Evolutionary conservation across 2,888 invertebrate species (phyloP).

Genomic region (Operophtera brumata): DNA sequence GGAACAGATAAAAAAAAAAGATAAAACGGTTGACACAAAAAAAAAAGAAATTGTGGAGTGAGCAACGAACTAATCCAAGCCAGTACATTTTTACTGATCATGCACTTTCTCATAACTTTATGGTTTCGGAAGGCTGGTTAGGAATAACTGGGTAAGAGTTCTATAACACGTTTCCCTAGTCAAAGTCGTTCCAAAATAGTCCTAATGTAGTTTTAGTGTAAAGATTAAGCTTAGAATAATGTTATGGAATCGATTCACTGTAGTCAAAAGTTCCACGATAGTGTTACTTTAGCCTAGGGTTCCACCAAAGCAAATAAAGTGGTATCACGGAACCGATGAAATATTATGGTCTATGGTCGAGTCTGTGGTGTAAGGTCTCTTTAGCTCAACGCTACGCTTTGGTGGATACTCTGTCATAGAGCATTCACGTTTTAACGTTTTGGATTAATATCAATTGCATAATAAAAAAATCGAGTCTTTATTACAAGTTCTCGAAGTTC

Average conservation of each 20-base stretch:
- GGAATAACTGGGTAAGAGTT: too few relatives aligned
- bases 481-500: too few relatives aligned
- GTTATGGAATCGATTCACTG: background rate
- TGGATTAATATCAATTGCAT: too few relatives aligned
- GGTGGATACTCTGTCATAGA: background rate
- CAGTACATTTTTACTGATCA: too few relatives aligned
- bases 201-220: conserved; percentile 5
- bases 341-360: background rate
- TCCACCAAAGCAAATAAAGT: background rate
- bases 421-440: background rate
- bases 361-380: background rate
- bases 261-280: background rate
- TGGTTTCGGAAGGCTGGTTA: too few relatives aligned
- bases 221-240: background rate
- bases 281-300: background rate
- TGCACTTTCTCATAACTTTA: too few relatives aligned
- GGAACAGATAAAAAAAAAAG: too few relatives aligned
- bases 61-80: too few relatives aligned
- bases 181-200: conserved; percentile 2
- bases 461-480: too few relatives aligned
- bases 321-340: background rate
- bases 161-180: too few relatives aligned
- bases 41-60: too few relatives aligned
- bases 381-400: background rate
- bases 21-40: too few relatives aligned